Base-by-base conservation (phyloP, 2,888 invertebrate genomes). In the Agelastica alni region DNA sequence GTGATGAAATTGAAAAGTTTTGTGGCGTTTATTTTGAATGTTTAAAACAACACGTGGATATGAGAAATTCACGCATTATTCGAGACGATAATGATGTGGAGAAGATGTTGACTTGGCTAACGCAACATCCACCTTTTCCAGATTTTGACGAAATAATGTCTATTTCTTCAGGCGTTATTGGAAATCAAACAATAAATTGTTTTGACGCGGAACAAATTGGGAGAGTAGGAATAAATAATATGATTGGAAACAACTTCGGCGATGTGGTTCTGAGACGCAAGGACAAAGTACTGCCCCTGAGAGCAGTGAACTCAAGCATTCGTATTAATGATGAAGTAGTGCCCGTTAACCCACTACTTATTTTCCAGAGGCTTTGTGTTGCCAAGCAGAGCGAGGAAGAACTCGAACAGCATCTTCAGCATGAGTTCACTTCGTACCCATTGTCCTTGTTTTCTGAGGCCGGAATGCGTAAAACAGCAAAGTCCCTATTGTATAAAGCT, bases 81-180 rank as follows among this genome's bases (percentile, higher is more conserved):
- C 37, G 37, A 36, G 37, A 17, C 18, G 39, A 7, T 17, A 17
- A 16, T 18, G 39, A 39, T 17, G 39, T 39, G 17, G 17, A n/a
- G n/a, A 39, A n/a, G 5, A n/a, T 39, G n/a, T n/a, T 7, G 14
- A n/a, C 4, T 18, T 39, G 14, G 39, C 18, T 39, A 18, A 9
- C 39, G n/a, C 10, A 6, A 17, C 39, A 39, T 18, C 9, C 17
- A 7, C 39, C 39, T 10, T 18, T 20, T 18, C 4, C 28, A 47
- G 31, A 28, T 34, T 36, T 7, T 36, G 44, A 44, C 18, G 28
- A 51, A 44, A 51, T 51, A 44, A 51, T 51, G 51, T 43, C 44
- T 22, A 51, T 51, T 51, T 32, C 44, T 13, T 53, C 48, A 48
- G 53, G 41, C 31, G 53, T 48, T 53, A 16, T 53, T 53, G 22